Evolutionary conservation across 2,113 vertebrate genomes (phyloP), one percentile per base, ranked within the genome.

Genomic region (Marmota flaviventris): DNA sequence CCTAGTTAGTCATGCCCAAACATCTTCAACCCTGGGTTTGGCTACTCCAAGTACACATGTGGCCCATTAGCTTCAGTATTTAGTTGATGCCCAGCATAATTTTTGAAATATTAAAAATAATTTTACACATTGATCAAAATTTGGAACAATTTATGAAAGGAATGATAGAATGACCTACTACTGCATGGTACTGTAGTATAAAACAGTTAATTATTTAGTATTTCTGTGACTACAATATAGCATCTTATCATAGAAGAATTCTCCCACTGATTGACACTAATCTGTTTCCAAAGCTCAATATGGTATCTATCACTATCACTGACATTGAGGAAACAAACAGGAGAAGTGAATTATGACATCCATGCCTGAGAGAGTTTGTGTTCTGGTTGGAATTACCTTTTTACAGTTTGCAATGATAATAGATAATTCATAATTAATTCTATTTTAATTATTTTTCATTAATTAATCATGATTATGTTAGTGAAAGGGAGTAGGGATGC

Each of bases 101-200:
- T 37, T 86, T 34, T 87, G n/a, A 92, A 77, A 56, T 75, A 81
- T 72, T 65, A 11, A 91, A 81, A 87, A 76, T 27, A 83, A 32
- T 85, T 85, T 56, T 67, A 85, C 4, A 58, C 45, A 73, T 72
- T 32, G 27, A 72, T 53, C 32, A 92, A 76, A 73, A 79, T 56
- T 92, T 91, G 56, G 34, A 8, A 39, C 8, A 77, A 78, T 84
- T 42, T 32, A 75, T 58, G 56, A 79, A 89, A 45, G 13, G 14
- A 56, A 24, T 70, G 22, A 63, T 42, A 83, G 76, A 45, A 16
- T 79, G 29, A 63, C 9, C 81, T 87, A 70, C 81, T 87, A 70
- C 7, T 69, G 7, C 20, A 63, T 63, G 67, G 2, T 34, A 77
- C 2, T 58, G 27, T 8, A 85, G 22, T 63, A 37, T 4, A 81